phyloP scores from a whole-genome alignment of 2,888 invertebrate species.

The Drosophila setosimentum region DNA sequence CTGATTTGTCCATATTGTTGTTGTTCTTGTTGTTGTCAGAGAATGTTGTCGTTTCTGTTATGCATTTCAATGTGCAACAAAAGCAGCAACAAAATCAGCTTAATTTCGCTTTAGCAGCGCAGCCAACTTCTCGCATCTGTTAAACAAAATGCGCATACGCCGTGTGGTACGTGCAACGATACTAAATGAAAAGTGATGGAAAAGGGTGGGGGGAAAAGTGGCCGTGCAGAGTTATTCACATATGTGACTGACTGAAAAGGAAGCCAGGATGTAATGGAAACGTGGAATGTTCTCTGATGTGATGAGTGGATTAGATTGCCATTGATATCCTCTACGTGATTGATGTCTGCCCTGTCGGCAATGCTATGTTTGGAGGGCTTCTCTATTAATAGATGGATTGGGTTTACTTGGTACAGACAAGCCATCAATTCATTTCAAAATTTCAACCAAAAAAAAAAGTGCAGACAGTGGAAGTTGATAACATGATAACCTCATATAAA shows the following conservation, averaged over 20 bases:
- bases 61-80: constrained; percentile 59
- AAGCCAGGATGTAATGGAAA: background rate
- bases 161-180: constrained; percentile 45
- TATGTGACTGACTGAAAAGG: constrained; percentile 5
- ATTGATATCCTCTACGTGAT: constrained; percentile 25
- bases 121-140: background rate
- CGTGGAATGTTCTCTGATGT: constrained; percentile 7
- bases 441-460: background rate
- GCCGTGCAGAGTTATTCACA: background rate
- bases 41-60: constrained; percentile 16
- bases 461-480: background rate
- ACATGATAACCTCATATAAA: background rate
- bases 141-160: constrained; percentile 53
- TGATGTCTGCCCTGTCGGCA: constrained; percentile 10
- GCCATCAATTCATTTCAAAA: background rate
- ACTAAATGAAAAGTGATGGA: constrained; percentile 2
- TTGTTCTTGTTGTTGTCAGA: constrained; percentile 1
- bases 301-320: constrained; percentile 55
- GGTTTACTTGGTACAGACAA: background rate
- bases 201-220: background rate
- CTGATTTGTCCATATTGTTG: constrained; percentile 32
- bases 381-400: background rate
- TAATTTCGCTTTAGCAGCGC: constrained; percentile 44
- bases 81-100: constrained; percentile 40
- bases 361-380: background rate